Evolutionary conservation across 2,113 vertebrate genomes (phyloP).

Genomic region (Tetraodon nigroviridis): DNA sequence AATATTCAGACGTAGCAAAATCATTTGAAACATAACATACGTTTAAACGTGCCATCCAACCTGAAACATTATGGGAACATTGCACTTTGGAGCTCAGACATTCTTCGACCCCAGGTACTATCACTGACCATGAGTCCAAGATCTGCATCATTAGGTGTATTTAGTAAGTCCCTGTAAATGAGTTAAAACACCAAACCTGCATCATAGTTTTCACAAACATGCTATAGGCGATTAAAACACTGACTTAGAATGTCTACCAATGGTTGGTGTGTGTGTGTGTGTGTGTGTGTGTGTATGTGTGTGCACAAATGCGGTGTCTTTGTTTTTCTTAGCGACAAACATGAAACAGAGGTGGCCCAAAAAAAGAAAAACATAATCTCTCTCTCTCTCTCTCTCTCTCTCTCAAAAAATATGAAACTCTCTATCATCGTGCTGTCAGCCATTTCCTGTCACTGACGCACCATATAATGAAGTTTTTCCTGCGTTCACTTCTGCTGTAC

Average conservation of each 20-base stretch:
- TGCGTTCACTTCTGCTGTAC: slow-evolving; percentile 61
- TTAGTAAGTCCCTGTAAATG: too few relatives aligned
- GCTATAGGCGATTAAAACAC: not conserved
- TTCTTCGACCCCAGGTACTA: too few relatives aligned
- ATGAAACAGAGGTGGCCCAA: slow-evolving; percentile 48
- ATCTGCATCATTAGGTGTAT: too few relatives aligned
- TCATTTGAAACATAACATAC: too few relatives aligned
- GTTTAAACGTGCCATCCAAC: too few relatives aligned
- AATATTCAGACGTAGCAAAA: too few relatives aligned
- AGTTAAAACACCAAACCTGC: too few relatives aligned
- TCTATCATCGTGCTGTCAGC: slow-evolving; percentile 35
- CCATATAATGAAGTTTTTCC: slow-evolving; percentile 65
- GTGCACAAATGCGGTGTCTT: slow-evolving; percentile 35
- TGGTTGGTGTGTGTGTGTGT: slow-evolving; percentile 29
- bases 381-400: slow-evolving; percentile 24
- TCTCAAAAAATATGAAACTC: too few relatives aligned
- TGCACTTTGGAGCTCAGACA: too few relatives aligned
- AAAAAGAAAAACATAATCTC: slow-evolving; percentile 11
- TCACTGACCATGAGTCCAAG: too few relatives aligned
- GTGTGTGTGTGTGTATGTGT: slow-evolving; percentile 24
- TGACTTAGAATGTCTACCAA: slow-evolving; percentile 39
- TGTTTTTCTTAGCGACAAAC: slow-evolving; percentile 45
- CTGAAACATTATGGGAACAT: too few relatives aligned
- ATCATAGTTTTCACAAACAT: too few relatives aligned
- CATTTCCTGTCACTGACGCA: slow-evolving; percentile 54